A percentile compares a stretch with the other conserved stretches of the same genome.
phyloP scores from a whole-genome alignment of 2,113 vertebrate species.

The Odocoileus virginianus region DNA sequence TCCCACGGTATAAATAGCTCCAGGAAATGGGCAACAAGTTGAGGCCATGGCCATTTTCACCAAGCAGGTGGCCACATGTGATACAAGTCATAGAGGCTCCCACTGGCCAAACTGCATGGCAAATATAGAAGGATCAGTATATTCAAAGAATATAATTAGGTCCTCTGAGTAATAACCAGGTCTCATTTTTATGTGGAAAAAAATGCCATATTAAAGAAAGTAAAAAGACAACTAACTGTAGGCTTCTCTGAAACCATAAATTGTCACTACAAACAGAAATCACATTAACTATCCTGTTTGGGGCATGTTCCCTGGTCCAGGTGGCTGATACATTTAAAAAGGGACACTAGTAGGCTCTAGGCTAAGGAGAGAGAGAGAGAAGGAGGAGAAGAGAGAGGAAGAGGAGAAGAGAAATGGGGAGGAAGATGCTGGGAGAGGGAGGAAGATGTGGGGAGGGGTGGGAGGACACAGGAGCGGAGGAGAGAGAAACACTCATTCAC shows the following conservation, averaged over 20 bases:
- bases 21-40: background rate
- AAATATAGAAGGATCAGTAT: constrained; percentile 44
- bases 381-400: background rate
- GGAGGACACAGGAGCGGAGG: too few relatives aligned
- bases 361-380: background rate
- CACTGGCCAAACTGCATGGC: constrained; percentile 2
- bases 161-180: constrained; percentile 37
- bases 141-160: constrained; percentile 39
- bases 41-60: background rate
- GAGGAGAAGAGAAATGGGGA: background rate
- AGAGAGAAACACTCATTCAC: constrained; percentile 58
- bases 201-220: background rate
- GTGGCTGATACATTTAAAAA: constrained; percentile 69
- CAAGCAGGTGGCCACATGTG: background rate
- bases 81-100: background rate
- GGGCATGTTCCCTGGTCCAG: constrained; percentile 46
- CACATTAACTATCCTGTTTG: constrained; percentile 52
- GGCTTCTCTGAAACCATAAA: constrained; percentile 43
- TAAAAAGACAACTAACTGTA: constrained; percentile 47
- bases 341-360: constrained; percentile 47
- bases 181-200: constrained; percentile 30
- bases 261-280: constrained; percentile 63
- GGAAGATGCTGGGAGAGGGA: background rate
- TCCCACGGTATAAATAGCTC: background rate
- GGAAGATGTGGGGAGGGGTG: background rate